Base-by-base conservation (phyloP, 2,113 vertebrate species). In the Hydrolagus affinis region DNA sequence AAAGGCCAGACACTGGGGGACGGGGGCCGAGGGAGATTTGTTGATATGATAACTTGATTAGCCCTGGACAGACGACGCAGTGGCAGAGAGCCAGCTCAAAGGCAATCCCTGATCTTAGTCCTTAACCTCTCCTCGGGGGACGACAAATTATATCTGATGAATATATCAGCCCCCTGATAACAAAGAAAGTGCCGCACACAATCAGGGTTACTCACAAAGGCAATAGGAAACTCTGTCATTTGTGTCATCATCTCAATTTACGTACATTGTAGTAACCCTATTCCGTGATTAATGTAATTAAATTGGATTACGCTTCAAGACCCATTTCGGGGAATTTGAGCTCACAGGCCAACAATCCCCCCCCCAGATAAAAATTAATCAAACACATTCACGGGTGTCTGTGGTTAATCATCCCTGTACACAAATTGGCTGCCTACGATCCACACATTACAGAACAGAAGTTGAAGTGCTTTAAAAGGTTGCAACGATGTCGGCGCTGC, bases 1-100 rank as follows among this genome's bases (percentile, higher is more conserved):
- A 83, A 83, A 83, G 25, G 78, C 25, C 78, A 83, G 78, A 93
- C 93, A 93, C 96, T 95, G 94, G 91, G n/a, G 76, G 89, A 91
- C 91, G 91, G 91, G 94, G 92, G 66, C 78, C 66, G 78, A 28
- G 87, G 93, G 93, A 93, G 90, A 92, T 85, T 94, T 94, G 93
- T 93, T 94, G 94, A 94, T 94, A 96, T 93, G 94, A 97, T 96
- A 96, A 93, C 95, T 97, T 93, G 96, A 97, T 98, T 97, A 97
- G 92, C 92, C 90, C 92, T 70, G 72, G 91, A 94, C 92, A 88
- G 93, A 94, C 90, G 93, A 94, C 91, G 88, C 56, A 87, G 93
- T 91, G 90, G 93, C 90, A 91, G 75, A 70, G 87, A 87, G 93
- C 91, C 88, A 85, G 90, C 89, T 95, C 91, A 92, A 87, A 88